phyloP scores from a whole-genome alignment of 2,113 vertebrate genomes.

The Galemys pyrenaicus region DNA sequence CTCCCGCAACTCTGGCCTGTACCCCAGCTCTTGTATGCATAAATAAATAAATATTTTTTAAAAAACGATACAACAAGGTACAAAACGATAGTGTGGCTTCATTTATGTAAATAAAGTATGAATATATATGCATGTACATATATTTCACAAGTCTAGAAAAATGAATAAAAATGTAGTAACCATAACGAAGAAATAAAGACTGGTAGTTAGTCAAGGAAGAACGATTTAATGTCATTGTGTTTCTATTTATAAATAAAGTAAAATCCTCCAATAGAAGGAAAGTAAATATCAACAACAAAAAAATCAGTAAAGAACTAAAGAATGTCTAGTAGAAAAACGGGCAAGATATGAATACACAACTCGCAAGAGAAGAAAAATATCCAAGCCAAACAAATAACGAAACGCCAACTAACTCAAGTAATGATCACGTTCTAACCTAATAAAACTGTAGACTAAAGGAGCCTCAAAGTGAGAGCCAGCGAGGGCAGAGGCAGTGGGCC shows the following conservation, averaged over 20 bases:
- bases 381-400: neutral
- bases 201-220: neutral
- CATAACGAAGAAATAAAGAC: neutral
- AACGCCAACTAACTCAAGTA: neutral
- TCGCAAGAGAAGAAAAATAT: neutral
- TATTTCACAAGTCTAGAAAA: neutral
- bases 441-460: neutral
- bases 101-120: neutral
- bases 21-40: too few relatives aligned
- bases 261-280: slow-evolving; percentile 2
- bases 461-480: neutral
- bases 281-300: neutral
- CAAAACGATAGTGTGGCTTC: neutral
- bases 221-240: neutral
- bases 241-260: neutral
- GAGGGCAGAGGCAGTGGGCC: neutral
- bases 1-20: too few relatives aligned
- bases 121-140: neutral
- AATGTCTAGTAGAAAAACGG: neutral
- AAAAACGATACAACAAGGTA: neutral
- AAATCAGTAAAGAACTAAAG: neutral
- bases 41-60: too few relatives aligned
- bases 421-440: neutral
- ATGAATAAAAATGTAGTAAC: neutral
- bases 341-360: neutral